Base-by-base conservation (phyloP, 2,113 vertebrate species). In the Eira barbara region DNA sequence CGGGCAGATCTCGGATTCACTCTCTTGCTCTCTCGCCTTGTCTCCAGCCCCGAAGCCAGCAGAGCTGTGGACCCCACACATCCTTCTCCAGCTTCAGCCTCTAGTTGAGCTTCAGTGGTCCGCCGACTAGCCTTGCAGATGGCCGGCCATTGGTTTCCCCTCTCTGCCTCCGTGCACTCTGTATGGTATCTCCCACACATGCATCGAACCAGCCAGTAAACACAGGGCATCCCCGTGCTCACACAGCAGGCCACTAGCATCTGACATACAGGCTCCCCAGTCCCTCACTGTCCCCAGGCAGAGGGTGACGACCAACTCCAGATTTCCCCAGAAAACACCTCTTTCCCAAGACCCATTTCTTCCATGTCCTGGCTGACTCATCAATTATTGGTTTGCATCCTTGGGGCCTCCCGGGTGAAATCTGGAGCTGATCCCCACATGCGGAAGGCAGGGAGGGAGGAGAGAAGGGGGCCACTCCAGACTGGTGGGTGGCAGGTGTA, bases 121-220 rank as follows among this genome's bases (percentile, higher is more conserved):
- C 0, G 0, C 25, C 6, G 7, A 4, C 13, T 42, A 29, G 73
- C 42, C 73, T 23, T 25, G 21, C 23, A 3, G 4, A 39, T 0
- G 12, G 36, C 39, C 69, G 6, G 36, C 23, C 69, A 3, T 29
- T 2, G 3, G 25, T 45, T 7, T 7, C 73, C 42, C 39, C 42
- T 29, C 39, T 76, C 39, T 17, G 25, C 25, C 25, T 14, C 39
- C 3, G 3, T 15, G 73, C 1, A 0, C 73, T 76, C 39, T 29
- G 73, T 0, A 13, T 6, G 3, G 6, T 45, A 25, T 20, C 73
- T 45, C 39, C 13, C 7, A 29, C 39, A 45, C 0, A 14, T 3
- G 2, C 73, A 4, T 27, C 3, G 0, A 45, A 15, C 73, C 39
- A 29, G 73, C 73, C 73, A 7, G 71, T 8, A 27, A 42, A 29